These are phyloP conservation scores for Aphelocoma californica DNA, from an alignment of 2,797 vertebrate species.

Conservation along the genomic window DNA sequence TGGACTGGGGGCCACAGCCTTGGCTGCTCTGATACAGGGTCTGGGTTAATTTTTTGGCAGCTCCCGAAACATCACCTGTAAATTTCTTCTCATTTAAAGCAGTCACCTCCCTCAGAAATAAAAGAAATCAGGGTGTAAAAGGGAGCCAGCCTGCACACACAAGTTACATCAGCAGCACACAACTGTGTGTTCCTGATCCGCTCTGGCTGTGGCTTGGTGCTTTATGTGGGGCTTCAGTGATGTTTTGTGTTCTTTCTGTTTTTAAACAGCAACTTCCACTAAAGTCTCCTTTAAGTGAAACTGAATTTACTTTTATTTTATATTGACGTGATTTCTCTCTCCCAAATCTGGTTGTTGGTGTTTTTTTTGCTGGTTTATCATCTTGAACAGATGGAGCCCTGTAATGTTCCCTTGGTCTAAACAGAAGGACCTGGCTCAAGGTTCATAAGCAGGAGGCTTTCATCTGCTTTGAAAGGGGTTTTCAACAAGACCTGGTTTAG, in stretches of 20 bases:
- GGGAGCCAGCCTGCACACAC: accelerated
- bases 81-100: not conserved
- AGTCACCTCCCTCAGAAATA: not conserved
- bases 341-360: not conserved
- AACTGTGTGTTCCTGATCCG: not conserved
- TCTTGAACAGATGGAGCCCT: not conserved
- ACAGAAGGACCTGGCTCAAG: not conserved
- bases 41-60: not conserved
- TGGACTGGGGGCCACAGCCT: not conserved
- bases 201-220: not conserved
- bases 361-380: not conserved
- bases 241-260: not conserved
- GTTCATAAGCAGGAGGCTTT: not conserved
- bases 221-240: not conserved
- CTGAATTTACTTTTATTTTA: not conserved
- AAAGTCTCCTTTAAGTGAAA: not conserved
- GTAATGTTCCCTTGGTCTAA: not conserved
- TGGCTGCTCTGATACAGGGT: not conserved
- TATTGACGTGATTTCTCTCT: not conserved
- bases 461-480: not conserved
- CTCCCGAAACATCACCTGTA: not conserved
- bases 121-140: not conserved
- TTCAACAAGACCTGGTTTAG: not conserved
- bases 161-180: accelerated
- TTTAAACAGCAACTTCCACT: not conserved